Percentiles rank a stretch among this genome's conserved stretches.
Conservation (phyloP, 2,797 vertebrate species). For the Silurus aristotelis region DNA sequence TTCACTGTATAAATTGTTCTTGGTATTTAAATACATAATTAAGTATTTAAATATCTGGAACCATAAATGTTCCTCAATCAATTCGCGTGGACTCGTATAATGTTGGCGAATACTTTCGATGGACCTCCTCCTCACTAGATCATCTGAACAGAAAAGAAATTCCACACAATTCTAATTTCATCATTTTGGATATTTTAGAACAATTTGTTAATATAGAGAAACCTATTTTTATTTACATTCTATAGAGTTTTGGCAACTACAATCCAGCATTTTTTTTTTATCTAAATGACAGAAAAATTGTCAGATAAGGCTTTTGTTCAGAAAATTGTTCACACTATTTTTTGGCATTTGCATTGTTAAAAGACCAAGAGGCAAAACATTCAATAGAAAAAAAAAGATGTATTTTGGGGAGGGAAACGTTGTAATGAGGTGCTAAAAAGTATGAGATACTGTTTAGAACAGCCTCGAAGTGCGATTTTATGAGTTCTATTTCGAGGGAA, state of each 20-base stretch:
- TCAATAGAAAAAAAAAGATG: not conserved
- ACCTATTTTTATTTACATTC: not conserved
- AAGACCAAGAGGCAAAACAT: not conserved
- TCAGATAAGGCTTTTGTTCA: not conserved
- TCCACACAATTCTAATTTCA: not conserved
- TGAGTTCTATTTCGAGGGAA: not conserved
- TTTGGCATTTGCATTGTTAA: not conserved
- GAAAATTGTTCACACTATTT: not conserved
- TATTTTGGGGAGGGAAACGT: not conserved
- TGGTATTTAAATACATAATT: too few relatives aligned
- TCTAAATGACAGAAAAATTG: not conserved
- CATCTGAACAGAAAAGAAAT: not conserved
- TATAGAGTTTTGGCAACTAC: not conserved
- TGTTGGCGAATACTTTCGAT: not conserved
- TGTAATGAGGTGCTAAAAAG: not conserved
- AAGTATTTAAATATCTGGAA: not conserved
- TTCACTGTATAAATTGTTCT: not conserved
- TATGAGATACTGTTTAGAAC: not conserved
- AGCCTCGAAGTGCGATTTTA: not conserved
- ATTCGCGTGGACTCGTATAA: not conserved
- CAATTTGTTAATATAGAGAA: not conserved
- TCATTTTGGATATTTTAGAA: not conserved
- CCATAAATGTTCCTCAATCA: not conserved
- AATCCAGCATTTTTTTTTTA: not conserved
- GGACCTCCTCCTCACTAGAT: not conserved